Base-by-base conservation (phyloP, 2,888 invertebrate species). In the Caenorhabditis macrosperma region DNA sequence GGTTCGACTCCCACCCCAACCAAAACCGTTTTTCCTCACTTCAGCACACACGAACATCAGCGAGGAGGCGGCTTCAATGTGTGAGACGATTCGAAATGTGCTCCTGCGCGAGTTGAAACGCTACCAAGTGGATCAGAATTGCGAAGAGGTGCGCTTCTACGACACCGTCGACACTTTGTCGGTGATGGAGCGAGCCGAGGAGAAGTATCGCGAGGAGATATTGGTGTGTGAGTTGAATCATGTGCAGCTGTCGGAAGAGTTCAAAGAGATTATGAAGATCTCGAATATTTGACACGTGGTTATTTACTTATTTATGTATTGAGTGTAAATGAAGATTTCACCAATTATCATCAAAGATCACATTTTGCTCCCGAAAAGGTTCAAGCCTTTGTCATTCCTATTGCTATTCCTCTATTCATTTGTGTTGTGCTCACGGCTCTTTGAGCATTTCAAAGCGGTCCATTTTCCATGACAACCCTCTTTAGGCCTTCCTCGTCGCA, bases 21-120 rank as follows among this genome's bases (percentile, higher is more conserved):
- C n/a, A n/a, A n/a, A n/a, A n/a, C n/a, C n/a, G n/a, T n/a, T n/a
- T n/a, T n/a, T n/a, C n/a, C n/a, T n/a, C n/a, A n/a, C 44, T 71
- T 22, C 60, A 71, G 69, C 69, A 1, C 61, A 71, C 54, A 52
- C 54, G 5, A 48, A 71, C 22, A 50, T 71, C 33, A 48, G 44
- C 6, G 30, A 44, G 22, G 54, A 67, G 20, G 15, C 46, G 24
- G 17, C 41, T 0, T 33, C 55, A n/a, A 26, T 67, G 1, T 67
- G 67, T n/a, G 46, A 54, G 46, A 67, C 20, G 5, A 54, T 54
- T 26, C 15, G 57, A 44, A 67, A 67, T 24, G 48, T 57, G 24
- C 46, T 67, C 1, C 24, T 28, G 33, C 44, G 67, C 33, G 67
- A 67, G 28, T 26, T 67, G 10, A 67, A 48, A 46, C 44, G 54